Percentiles rank a stretch among this genome's conserved stretches.
Conservation (phyloP, 1,140 invertebrate species). For the Euura saliciscinereae region DNA sequence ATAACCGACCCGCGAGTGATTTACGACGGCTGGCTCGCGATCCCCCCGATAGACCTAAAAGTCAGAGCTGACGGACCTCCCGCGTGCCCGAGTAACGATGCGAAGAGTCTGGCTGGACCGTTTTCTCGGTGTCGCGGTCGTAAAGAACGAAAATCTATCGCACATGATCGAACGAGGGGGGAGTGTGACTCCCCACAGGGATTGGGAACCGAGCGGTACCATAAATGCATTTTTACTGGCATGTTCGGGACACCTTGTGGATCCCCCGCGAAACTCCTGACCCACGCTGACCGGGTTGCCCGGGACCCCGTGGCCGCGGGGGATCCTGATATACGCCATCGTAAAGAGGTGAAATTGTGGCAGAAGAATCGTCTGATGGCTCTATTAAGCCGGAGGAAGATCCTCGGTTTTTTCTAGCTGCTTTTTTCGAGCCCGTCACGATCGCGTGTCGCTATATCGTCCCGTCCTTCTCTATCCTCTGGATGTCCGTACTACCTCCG, state of each 20-base stretch:
- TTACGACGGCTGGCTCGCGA: not conserved
- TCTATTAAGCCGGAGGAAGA: slow-evolving; percentile 36
- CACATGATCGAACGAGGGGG: slow-evolving; percentile 8
- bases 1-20: not conserved
- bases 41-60: not conserved
- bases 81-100: not conserved
- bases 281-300: not conserved
- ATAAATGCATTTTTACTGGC: slow-evolving; percentile 1
- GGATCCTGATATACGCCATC: slow-evolving; percentile 38
- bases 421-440: not conserved
- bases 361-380: slow-evolving; percentile 42
- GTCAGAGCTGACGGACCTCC: not conserved
- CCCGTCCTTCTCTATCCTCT: not conserved
- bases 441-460: not conserved
- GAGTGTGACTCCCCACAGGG: slow-evolving; percentile 22
- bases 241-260: slow-evolving; percentile 15
- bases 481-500: too few species aligned
- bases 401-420: slow-evolving; percentile 37
- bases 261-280: not conserved
- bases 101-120: not conserved
- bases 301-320: not conserved
- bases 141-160: not conserved
- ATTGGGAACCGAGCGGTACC: not conserved
- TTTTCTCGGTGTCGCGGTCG: not conserved
- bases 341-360: slow-evolving; percentile 44